A percentile compares a stretch with the other conserved stretches of the same genome.
These are phyloP conservation scores for Delichon dasypus DNA, from an alignment of 2,797 vertebrate genomes.

Conservation along the genomic window DNA sequence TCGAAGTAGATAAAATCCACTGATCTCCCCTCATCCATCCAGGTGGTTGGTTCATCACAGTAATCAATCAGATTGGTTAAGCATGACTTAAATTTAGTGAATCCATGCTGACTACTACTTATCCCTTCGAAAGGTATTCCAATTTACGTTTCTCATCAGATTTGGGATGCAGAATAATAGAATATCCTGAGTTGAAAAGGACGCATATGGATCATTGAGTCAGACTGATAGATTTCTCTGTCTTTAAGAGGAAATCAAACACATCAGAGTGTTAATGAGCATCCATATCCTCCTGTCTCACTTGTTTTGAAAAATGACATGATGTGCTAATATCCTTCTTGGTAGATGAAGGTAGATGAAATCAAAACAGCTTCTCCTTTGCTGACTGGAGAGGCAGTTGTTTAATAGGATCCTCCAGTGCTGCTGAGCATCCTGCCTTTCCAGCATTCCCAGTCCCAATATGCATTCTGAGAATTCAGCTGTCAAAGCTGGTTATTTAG, in stretches of 20 bases:
- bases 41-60: not conserved
- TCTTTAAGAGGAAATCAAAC: slow-evolving; percentile 13
- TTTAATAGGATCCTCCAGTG: not conserved
- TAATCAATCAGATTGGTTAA: not conserved
- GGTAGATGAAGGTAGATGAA: not conserved
- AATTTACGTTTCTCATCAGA: not conserved
- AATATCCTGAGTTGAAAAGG: not conserved
- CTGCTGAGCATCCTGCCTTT: not conserved
- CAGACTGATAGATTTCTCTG: not conserved
- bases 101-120: not conserved
- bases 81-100: not conserved
- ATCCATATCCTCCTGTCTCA: not conserved
- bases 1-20: not conserved
- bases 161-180: not conserved
- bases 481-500: not conserved
- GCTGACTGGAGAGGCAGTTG: not conserved
- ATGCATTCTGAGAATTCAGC: not conserved
- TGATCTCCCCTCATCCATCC: not conserved
- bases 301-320: not conserved
- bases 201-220: not conserved
- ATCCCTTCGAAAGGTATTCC: not conserved
- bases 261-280: slow-evolving; percentile 21
- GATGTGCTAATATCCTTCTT: slow-evolving; percentile 23
- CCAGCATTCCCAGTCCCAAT: not conserved
- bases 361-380: not conserved